Percentiles rank a stretch among this genome's conserved stretches.
These are phyloP conservation scores for Drosophila parabipectinata DNA, from an alignment of 1,140 invertebrate species.

Conservation along the genomic window DNA sequence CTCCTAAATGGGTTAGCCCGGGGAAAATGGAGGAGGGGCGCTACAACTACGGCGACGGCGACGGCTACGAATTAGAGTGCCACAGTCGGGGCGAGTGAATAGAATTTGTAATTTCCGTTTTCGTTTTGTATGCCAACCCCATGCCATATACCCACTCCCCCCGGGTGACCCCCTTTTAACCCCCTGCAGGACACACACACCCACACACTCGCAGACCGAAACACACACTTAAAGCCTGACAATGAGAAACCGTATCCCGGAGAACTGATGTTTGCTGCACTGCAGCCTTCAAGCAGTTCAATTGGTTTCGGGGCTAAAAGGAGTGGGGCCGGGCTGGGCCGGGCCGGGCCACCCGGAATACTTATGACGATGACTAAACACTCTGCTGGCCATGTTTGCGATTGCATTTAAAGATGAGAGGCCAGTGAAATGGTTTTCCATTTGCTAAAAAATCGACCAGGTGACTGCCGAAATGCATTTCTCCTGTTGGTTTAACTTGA, in stretches of 20 bases:
- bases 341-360: slow-evolving; percentile 16
- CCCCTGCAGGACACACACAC: slow-evolving; percentile 1
- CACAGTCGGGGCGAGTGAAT: slow-evolving; percentile 73
- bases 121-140: slow-evolving; percentile 76
- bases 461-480: neutral
- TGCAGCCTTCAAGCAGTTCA: slow-evolving; percentile 40
- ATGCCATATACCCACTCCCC: neutral
- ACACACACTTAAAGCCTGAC: slow-evolving; percentile 40
- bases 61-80: slow-evolving; percentile 68
- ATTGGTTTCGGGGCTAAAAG: slow-evolving; percentile 26
- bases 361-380: slow-evolving; percentile 48
- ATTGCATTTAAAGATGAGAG: slow-evolving; percentile 67
- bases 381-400: slow-evolving; percentile 43
- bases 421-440: slow-evolving; percentile 43
- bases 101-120: slow-evolving; percentile 80
- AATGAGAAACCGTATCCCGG: slow-evolving; percentile 29
- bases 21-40: neutral
- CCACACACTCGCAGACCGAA: neutral
- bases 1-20: slow-evolving; percentile 25
- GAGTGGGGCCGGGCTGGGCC: neutral
- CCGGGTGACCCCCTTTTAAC: too few relatives aligned
- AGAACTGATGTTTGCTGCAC: slow-evolving; percentile 22
- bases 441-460: slow-evolving; percentile 7
- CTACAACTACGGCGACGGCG: neutral
- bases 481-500: neutral